These are phyloP conservation scores for Pipa parva DNA, from an alignment of 2,113 vertebrate species.

Conservation along the genomic window DNA sequence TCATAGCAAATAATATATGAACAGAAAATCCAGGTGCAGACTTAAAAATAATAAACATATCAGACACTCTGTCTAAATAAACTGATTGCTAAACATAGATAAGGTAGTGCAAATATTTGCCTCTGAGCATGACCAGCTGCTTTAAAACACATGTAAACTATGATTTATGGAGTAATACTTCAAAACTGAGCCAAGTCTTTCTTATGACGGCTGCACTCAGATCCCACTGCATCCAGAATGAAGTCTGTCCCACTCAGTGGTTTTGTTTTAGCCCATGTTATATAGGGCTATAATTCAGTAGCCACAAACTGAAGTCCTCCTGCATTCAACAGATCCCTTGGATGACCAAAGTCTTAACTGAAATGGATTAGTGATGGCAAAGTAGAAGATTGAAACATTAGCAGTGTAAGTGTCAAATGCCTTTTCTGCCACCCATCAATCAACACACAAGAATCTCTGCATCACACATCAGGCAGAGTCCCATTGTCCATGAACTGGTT, in stretches of 20 bases:
- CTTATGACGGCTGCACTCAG: background rate
- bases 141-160: conserved; percentile 32
- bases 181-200: conserved; percentile 14
- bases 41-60: no score
- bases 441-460: background rate
- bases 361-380: background rate
- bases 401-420: background rate
- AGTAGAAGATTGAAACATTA: background rate
- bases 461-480: background rate
- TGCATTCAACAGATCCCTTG: background rate
- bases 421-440: background rate
- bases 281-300: background rate
- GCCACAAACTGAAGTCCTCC: background rate
- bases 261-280: background rate
- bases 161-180: conserved; percentile 24
- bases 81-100: background rate
- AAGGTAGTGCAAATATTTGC: background rate
- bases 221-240: background rate
- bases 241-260: background rate
- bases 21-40: no score
- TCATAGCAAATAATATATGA: no score
- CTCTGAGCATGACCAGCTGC: conserved; percentile 22
- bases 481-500: background rate
- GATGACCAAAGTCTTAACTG: background rate
- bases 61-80: no score